These are phyloP conservation scores for Phocides pigmalion DNA, from an alignment of 1,140 invertebrate species.

Conservation along the genomic window DNA sequence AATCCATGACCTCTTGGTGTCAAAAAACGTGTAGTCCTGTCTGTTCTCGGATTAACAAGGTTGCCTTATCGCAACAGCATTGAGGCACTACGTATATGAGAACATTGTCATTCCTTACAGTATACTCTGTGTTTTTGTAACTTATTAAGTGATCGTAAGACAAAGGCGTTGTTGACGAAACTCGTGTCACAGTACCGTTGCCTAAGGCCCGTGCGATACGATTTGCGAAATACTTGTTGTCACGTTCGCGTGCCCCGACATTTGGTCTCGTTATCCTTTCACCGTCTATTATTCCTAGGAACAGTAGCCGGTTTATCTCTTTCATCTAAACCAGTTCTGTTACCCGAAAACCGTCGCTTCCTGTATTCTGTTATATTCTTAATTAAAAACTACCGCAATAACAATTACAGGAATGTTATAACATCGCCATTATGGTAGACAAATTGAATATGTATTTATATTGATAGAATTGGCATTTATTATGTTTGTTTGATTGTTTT, in stretches of 20 bases:
- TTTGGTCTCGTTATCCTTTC: slow-evolving; percentile 68
- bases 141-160: slow-evolving; percentile 46
- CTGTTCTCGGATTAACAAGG: neutral
- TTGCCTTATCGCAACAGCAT: slow-evolving; percentile 22
- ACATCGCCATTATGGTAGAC: too few relatives aligned
- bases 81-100: slow-evolving; percentile 18
- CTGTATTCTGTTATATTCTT: too few relatives aligned
- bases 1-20: neutral
- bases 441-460: too few relatives aligned
- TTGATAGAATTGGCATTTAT: too few relatives aligned
- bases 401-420: too few relatives aligned
- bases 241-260: slow-evolving; percentile 62
- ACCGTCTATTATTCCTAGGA: slow-evolving; percentile 34
- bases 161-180: slow-evolving; percentile 58
- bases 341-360: neutral
- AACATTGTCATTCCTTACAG: slow-evolving; percentile 25
- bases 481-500: too few relatives aligned
- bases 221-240: slow-evolving; percentile 69
- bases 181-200: slow-evolving; percentile 53
- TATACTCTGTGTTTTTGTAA: slow-evolving; percentile 40
- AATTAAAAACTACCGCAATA: too few relatives aligned
- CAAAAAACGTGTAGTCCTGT: slow-evolving; percentile 33
- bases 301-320: slow-evolving; percentile 6
- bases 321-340: slow-evolving; percentile 1
- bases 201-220: slow-evolving; percentile 56